Conservation (phyloP, 1,140 invertebrate genomes). For the Diabrotica virgifera region DNA sequence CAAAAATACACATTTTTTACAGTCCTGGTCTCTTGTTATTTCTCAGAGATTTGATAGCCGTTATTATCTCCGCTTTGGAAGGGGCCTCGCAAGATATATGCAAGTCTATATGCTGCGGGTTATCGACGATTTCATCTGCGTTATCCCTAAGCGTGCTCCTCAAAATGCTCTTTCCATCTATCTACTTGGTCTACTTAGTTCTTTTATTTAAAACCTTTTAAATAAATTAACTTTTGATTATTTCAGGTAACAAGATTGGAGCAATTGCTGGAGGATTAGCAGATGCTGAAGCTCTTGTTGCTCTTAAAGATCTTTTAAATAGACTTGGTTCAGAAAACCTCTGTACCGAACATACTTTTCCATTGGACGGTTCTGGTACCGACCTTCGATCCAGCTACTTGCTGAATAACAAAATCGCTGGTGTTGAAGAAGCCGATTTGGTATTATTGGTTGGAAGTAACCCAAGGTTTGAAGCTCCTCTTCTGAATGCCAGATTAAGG, state of each 20-base stretch:
- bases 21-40: no score
- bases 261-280: slow-evolving; percentile 86
- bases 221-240: not conserved
- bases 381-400: slow-evolving; percentile 91
- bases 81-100: no score
- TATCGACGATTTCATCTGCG: no score
- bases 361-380: slow-evolving; percentile 77
- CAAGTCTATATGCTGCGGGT: no score
- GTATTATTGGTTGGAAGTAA: slow-evolving; percentile 95
- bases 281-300: slow-evolving; percentile 87
- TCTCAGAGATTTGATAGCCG: no score
- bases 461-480: slow-evolving; percentile 95
- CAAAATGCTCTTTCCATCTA: no score
- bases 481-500: slow-evolving; percentile 92
- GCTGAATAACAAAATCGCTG: slow-evolving; percentile 84
- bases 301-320: slow-evolving; percentile 94
- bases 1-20: no score
- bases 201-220: no score
- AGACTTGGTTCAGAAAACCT: slow-evolving; percentile 79
- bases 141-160: no score
- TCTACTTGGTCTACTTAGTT: no score
- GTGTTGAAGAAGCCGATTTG: slow-evolving; percentile 90
- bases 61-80: no score
- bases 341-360: slow-evolving; percentile 89
- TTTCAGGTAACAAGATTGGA: slow-evolving; percentile 58